Evolutionary conservation across 2,113 vertebrate species (phyloP), one percentile per base, ranked within the genome.

Genomic region (Ramphastos sulfuratus): DNA sequence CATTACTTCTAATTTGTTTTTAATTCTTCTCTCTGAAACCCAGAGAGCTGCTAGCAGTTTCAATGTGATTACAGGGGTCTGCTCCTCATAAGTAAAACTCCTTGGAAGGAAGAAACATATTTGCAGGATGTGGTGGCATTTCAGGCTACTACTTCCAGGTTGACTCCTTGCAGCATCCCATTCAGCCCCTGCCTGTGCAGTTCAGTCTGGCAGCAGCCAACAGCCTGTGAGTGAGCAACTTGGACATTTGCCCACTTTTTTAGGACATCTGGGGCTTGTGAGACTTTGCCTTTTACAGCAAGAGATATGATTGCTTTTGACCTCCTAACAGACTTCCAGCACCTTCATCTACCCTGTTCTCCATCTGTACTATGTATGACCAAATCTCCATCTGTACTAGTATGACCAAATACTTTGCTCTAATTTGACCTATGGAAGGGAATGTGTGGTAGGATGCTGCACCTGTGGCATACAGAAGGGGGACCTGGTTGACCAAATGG

Each of bases 1-100:
- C 85, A 79, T 95, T 96, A 92, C 93, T 73, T 90, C 24, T 96
- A 90, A 96, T 96, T 90, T 84, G 85, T 65, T 95, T 96, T 93
- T 96, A 96, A 95, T 95, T 94, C 94, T 85, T 94, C 59, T 91
- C 58, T 85, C 59, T 71, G 93, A 91, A 94, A 75, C 55, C 39
- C 80, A 55, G 50, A 75, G 12, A 72, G 54, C 50, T 91, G 61
- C 69, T 87, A 84, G 39, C n/a, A 78, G 55, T 86, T 63, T 91
- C 48, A 10, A 58, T 78, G 35, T 69, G 87, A 83, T 92, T 91
- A 75, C 5, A 9, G 28, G 58, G 24, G 21, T 30, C 82, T 94
- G 23, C 24, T 89, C 25, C 25, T 48, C 21, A 30, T 91, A 72
- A 94, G 35, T 65, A 91, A 87, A 94, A 64, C 39, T 85, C 82